phyloP scores from a whole-genome alignment of 2,797 vertebrate genomes.

The Macroramphosus scolopax region DNA sequence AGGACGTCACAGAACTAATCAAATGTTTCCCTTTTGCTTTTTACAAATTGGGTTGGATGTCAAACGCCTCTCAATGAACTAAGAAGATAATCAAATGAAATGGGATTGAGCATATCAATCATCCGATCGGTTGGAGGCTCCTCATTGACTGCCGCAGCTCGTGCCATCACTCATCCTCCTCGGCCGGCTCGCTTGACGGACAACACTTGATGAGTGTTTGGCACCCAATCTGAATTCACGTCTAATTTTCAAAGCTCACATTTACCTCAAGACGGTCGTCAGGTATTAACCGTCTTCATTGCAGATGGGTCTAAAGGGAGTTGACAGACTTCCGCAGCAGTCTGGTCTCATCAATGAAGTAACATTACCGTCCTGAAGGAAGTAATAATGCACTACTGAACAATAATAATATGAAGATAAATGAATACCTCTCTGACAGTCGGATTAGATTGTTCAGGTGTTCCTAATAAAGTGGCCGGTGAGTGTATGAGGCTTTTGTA shows the following conservation, averaged over 20 bases:
- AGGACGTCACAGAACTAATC: slow-evolving; percentile 33
- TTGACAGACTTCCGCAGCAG: too few species aligned
- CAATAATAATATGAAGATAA: too few species aligned
- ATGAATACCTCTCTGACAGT: too few species aligned
- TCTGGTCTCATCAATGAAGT: too few species aligned
- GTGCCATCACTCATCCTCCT: slow-evolving; percentile 68
- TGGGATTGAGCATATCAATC: slow-evolving; percentile 69
- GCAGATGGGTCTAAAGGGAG: neutral
- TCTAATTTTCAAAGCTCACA: too few species aligned
- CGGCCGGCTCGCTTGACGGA: slow-evolving; percentile 70
- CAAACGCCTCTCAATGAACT: slow-evolving; percentile 30
- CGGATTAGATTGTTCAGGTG: too few species aligned
- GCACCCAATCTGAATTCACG: slow-evolving; percentile 63
- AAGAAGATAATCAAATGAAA: slow-evolving; percentile 70
- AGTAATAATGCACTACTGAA: too few species aligned
- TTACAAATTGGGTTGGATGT: slow-evolving; percentile 30
- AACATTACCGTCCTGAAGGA: too few species aligned
- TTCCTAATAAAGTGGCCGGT: too few species aligned
- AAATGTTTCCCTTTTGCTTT: slow-evolving; percentile 16
- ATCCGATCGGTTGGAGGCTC: slow-evolving; percentile 51
- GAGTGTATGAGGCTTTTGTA: too few species aligned
- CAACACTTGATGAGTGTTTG: slow-evolving; percentile 56
- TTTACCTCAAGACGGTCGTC: slow-evolving; percentile 45
- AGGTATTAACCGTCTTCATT: slow-evolving; percentile 13
- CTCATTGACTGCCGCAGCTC: slow-evolving; percentile 35